These are phyloP conservation scores for Siniperca chuatsi DNA, from an alignment of 2,113 vertebrate species.

Conservation along the genomic window DNA sequence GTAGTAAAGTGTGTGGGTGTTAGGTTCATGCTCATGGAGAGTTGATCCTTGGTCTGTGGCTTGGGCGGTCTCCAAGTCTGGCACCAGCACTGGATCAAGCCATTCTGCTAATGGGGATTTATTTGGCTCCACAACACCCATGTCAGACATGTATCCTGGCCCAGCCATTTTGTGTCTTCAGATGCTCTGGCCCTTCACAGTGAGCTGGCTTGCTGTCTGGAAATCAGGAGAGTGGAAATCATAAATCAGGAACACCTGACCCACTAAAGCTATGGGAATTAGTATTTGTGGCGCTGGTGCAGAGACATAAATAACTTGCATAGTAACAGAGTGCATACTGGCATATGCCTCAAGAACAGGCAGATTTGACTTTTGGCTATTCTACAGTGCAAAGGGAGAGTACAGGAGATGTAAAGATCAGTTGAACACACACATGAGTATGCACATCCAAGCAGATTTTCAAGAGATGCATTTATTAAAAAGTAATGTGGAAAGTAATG, in stretches of 20 bases:
- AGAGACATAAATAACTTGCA: constrained; percentile 62
- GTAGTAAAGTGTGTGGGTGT: constrained; percentile 71
- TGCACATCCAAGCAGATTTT: constrained; percentile 10
- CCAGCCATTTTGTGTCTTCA: constrained; percentile 74
- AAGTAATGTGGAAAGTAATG: background rate
- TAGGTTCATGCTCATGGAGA: constrained; percentile 66
- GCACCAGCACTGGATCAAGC: constrained; percentile 68
- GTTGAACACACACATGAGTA: background rate
- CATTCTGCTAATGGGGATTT: constrained; percentile 72
- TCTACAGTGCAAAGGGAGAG: background rate
- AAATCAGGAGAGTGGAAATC: constrained; percentile 67
- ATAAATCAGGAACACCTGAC: constrained; percentile 73
- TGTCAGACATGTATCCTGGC: constrained; percentile 72
- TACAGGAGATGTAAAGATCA: background rate
- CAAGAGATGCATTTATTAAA: background rate
- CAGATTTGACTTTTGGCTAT: constrained; percentile 11
- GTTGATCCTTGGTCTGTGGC: constrained; percentile 78
- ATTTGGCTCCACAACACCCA: constrained; percentile 72
- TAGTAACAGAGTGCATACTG: constrained; percentile 35
- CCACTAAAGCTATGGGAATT: constrained; percentile 62
- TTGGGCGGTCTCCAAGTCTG: constrained; percentile 74
- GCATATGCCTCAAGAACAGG: constrained; percentile 27
- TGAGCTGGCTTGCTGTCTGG: constrained; percentile 58
- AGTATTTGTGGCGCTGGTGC: constrained; percentile 61
- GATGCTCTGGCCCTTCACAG: constrained; percentile 57